phyloP scores from a whole-genome alignment of 2,113 vertebrate species.

The Gambusia affinis region DNA sequence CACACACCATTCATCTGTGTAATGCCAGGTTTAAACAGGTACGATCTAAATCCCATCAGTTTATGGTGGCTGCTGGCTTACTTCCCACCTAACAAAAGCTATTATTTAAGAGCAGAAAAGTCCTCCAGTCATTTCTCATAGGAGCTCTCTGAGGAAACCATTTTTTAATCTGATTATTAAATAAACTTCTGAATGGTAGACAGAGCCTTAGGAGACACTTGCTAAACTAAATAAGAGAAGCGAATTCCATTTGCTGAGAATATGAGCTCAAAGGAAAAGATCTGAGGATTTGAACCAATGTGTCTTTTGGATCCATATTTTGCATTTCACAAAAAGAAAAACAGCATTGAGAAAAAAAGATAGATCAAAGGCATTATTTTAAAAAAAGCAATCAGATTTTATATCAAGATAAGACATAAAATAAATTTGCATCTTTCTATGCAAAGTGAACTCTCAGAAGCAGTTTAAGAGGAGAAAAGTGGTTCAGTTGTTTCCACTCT shows the following conservation, averaged over 20 bases:
- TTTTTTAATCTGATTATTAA: background rate
- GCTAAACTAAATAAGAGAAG: background rate
- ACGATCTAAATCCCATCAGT: slow-evolving; percentile 4
- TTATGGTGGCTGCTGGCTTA: slow-evolving; percentile 1
- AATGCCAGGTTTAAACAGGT: slow-evolving; percentile 7
- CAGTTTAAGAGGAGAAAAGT: too few relatives aligned
- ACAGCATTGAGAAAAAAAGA: background rate
- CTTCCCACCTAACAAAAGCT: slow-evolving; percentile 12
- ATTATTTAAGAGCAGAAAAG: slow-evolving; percentile 1
- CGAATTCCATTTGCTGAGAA: background rate
- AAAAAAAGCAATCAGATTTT: too few relatives aligned
- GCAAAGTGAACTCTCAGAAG: too few relatives aligned
- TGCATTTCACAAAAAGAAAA: background rate
- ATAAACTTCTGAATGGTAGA: slow-evolving; percentile 1
- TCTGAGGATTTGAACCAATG: background rate
- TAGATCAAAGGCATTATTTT: background rate
- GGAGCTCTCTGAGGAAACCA: background rate
- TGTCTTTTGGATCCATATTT: background rate
- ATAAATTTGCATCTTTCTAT: too few relatives aligned
- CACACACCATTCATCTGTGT: background rate
- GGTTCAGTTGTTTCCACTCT: too few relatives aligned
- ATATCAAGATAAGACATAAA: too few relatives aligned
- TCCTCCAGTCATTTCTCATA: slow-evolving; percentile 10
- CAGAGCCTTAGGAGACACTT: background rate
- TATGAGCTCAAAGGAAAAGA: background rate